Conservation (phyloP, 23 tunicate species). For the Styela plicata region DNA sequence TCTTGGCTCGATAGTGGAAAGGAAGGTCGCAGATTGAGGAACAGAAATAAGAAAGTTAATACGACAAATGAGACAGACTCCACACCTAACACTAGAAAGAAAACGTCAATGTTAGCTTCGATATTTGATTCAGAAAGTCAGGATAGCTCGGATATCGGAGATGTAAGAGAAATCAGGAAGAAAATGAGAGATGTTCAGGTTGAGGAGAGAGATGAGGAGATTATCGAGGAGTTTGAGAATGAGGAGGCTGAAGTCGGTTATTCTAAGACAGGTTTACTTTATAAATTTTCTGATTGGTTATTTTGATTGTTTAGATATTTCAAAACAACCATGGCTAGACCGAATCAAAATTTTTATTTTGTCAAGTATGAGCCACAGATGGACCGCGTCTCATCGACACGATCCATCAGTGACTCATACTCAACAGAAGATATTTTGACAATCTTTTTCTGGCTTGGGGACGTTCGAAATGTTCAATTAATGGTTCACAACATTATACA, state of each 20-base stretch:
- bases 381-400: too few species aligned
- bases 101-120: constrained; percentile 15
- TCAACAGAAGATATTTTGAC: too few species aligned
- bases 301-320: too few species aligned
- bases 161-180: constrained; percentile 16
- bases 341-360: too few species aligned
- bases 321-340: too few species aligned
- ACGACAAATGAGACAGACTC: not conserved
- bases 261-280: not conserved
- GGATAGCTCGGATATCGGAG: not conserved
- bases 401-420: too few species aligned
- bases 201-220: not conserved
- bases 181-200: constrained; percentile 11
- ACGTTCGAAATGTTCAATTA: too few species aligned
- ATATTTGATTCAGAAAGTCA: constrained; percentile 19
- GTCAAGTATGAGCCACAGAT: too few species aligned
- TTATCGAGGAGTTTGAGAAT: not conserved
- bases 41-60: not conserved
- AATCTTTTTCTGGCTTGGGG: too few species aligned
- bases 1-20: not conserved
- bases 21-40: not conserved
- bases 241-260: not conserved
- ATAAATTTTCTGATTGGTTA: too few species aligned
- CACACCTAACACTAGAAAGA: not conserved
- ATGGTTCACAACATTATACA: too few species aligned